These are phyloP conservation scores for Reticulitermes speratus DNA, from an alignment of 1,140 invertebrate species.

Conservation along the genomic window DNA sequence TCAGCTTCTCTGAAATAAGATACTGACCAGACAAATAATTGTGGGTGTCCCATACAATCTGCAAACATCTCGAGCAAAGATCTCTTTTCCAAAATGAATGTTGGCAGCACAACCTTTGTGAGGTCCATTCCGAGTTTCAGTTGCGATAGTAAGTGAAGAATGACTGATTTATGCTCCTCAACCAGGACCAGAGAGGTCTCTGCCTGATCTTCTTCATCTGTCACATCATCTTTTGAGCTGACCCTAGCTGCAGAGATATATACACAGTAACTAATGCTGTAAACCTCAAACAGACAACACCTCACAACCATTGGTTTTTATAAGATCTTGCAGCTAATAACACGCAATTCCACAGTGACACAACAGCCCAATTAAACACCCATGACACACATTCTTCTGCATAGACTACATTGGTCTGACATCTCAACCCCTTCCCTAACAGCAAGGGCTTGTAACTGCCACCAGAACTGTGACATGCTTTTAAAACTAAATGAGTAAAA, in stretches of 20 bases:
- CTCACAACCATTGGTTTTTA: no score
- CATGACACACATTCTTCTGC: no score
- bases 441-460: no score
- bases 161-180: conserved; percentile 60
- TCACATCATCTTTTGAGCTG: conserved; percentile 26
- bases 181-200: conserved; percentile 39
- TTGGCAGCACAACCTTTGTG: conserved; percentile 61
- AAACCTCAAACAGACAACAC: no score
- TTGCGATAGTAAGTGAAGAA: conserved; percentile 62
- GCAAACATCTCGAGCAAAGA: conserved; percentile 65
- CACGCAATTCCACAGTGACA: no score
- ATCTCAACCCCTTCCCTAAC: no score
- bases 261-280: no score
- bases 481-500: no score
- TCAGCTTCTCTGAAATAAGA: neutral
- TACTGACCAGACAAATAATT: conserved; percentile 60
- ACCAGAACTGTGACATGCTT: no score
- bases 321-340: no score
- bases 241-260: neutral
- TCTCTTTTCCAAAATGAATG: conserved; percentile 61
- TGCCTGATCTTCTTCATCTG: conserved; percentile 32
- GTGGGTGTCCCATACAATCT: conserved; percentile 65
- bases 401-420: no score
- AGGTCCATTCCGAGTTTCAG: conserved; percentile 66
- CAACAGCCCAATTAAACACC: no score